Base-by-base conservation (phyloP, 1,140 invertebrate genomes). In the Drosophila biarmipes region DNA sequence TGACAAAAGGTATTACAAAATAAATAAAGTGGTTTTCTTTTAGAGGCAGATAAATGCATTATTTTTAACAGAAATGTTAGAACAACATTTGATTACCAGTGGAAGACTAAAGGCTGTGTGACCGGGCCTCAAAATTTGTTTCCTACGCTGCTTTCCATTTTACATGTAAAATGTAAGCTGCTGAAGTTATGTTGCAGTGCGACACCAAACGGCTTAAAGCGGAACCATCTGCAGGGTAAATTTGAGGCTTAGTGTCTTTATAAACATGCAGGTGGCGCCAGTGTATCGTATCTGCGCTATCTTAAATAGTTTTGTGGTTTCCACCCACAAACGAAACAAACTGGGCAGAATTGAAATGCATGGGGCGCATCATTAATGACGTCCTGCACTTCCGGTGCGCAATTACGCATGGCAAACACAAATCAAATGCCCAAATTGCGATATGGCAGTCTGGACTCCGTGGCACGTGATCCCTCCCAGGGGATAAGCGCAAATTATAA, bases 341-440 rank as follows among this genome's bases (percentile, higher is more conserved):
- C 19, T 31, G n/a, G 21, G 34, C 31, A 12, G 14, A 42, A 59
- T 53, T 35, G 51, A 58, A 78, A 68, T 73, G 52, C 55, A 75
- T 48, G 53, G 67, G 37, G 31, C 51, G 73, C 82, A 87, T 81
- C 69, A 78, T 86, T 86, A 86, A 86, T 86, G 73, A 37, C 54
- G 66, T 51, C 59, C 35, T 80, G 82, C 71, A 86, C 74, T 87
- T 86, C 82, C 82, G 82, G 58, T 86, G 54, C 27, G 78, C 82
- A 86, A 87, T 86, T 86, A 87, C 69, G 78, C 62, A 87, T 87
- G 56, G 78, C 82, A 87, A 87, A 86, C 82, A 81, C 58, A 82
- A 82, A 84, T 73, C 61, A 66, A 74, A 78, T 81, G 64, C 38
- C 46, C n/a, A 55, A 76, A 66, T 72, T 82, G 59, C 56, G 73